A percentile compares a stretch with the other conserved stretches of the same genome.
These are phyloP conservation scores for Panulirus ornatus DNA, from an alignment of 1,140 invertebrate species.

Conservation along the genomic window DNA sequence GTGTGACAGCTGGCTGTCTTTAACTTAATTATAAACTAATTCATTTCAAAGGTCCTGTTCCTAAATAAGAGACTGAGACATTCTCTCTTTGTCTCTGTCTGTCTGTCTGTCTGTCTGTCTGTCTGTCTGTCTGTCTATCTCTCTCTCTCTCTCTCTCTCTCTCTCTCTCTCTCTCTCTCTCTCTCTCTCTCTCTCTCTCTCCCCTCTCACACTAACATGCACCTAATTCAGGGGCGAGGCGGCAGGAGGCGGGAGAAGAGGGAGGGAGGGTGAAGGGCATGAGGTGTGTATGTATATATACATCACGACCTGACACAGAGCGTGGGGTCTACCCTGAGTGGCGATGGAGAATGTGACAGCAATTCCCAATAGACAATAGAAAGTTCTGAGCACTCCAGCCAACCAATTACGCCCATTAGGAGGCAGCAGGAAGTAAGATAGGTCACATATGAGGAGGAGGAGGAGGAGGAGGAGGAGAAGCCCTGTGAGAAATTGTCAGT, in stretches of 20 bases:
- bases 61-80: neutral
- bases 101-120: neutral
- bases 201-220: too few relatives aligned
- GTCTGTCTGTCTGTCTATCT: constrained; percentile 1
- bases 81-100: neutral
- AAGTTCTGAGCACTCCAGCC: too few relatives aligned
- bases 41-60: constrained; percentile 1
- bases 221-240: too few relatives aligned
- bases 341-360: too few relatives aligned
- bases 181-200: neutral
- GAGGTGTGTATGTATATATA: neutral
- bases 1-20: neutral
- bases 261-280: neutral
- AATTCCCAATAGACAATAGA: too few relatives aligned
- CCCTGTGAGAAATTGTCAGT: too few relatives aligned
- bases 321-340: neutral
- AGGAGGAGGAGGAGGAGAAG: too few relatives aligned
- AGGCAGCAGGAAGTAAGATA: too few relatives aligned
- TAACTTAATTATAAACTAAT: neutral
- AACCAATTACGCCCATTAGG: neutral
- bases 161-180: neutral
- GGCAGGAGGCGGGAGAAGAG: neutral
- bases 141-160: neutral
- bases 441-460: too few relatives aligned
- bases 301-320: neutral